Conservation (phyloP, 2,797 vertebrate species). For the Gymnocypris eckloni region DNA sequence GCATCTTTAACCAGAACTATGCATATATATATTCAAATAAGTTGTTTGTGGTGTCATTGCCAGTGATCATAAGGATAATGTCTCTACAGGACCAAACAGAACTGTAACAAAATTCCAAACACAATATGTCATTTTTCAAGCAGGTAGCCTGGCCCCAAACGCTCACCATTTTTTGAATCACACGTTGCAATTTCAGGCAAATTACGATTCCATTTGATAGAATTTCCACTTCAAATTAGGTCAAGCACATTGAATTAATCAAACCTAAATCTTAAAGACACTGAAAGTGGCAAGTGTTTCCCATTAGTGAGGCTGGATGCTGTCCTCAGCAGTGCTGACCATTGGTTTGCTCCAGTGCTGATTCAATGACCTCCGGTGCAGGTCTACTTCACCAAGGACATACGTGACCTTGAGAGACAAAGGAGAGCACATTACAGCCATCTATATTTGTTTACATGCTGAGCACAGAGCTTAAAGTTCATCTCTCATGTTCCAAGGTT, state of each 20-base stretch:
- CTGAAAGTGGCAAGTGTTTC: background rate
- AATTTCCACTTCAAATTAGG: background rate
- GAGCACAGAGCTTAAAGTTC: slow-evolving; percentile 29
- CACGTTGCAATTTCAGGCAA: background rate
- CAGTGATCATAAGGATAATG: background rate
- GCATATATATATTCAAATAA: background rate
- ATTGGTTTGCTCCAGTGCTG: slow-evolving; percentile 47
- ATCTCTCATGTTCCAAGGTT: slow-evolving; percentile 48
- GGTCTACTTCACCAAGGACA: slow-evolving; percentile 31
- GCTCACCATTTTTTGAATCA: background rate
- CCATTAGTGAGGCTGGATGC: slow-evolving; percentile 12
- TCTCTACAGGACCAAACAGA: background rate
- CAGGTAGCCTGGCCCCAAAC: background rate
- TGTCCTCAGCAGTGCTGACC: slow-evolving; percentile 11
- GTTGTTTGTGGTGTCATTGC: background rate
- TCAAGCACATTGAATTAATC: background rate
- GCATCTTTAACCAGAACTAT: background rate
- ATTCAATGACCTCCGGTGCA: slow-evolving; percentile 48
- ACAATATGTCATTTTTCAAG: background rate
- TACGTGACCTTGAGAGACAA: slow-evolving; percentile 34
- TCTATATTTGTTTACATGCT: slow-evolving; percentile 43
- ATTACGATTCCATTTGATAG: background rate
- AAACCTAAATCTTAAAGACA: background rate
- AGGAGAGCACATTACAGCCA: background rate
- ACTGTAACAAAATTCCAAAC: background rate